Evolutionary conservation across 2,888 invertebrate species (phyloP).

Genomic region (Amiota minor): DNA sequence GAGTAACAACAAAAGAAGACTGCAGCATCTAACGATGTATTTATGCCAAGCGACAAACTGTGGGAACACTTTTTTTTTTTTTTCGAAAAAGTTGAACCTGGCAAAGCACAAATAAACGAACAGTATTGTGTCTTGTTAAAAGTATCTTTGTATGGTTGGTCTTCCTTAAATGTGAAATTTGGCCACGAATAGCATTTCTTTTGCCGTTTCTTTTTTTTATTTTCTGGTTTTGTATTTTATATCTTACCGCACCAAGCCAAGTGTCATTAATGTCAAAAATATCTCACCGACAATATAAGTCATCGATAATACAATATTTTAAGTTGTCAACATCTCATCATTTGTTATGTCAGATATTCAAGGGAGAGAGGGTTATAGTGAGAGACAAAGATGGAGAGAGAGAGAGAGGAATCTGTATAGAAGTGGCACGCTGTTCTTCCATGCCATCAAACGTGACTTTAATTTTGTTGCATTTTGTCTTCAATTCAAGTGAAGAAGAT

Average conservation of each 20-base stretch:
- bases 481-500: conserved; percentile 7
- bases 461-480: conserved; percentile 50
- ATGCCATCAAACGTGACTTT: conserved; percentile 38
- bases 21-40: conserved; percentile 57
- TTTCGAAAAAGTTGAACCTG: too few species aligned
- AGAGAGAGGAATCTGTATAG: conserved; percentile 36
- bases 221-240: background rate
- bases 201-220: too few species aligned
- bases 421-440: conserved; percentile 35
- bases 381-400: background rate
- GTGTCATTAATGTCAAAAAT: conserved; percentile 59
- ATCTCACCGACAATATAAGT: conserved; percentile 54
- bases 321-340: conserved; percentile 39
- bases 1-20: background rate
- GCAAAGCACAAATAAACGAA: too few species aligned
- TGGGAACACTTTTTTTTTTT: conserved; percentile 55
- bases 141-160: too few species aligned
- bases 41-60: conserved; percentile 66
- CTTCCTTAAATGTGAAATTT: too few species aligned
- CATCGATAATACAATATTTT: conserved; percentile 58
- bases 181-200: too few species aligned
- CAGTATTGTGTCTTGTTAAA: too few species aligned
- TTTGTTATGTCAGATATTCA: background rate
- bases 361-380: background rate
- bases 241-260: too few species aligned